Percentiles rank a stretch among this genome's conserved stretches.
Evolutionary conservation across 2,888 invertebrate species (phyloP).

Genomic region (Dryobotodes eremita): DNA sequence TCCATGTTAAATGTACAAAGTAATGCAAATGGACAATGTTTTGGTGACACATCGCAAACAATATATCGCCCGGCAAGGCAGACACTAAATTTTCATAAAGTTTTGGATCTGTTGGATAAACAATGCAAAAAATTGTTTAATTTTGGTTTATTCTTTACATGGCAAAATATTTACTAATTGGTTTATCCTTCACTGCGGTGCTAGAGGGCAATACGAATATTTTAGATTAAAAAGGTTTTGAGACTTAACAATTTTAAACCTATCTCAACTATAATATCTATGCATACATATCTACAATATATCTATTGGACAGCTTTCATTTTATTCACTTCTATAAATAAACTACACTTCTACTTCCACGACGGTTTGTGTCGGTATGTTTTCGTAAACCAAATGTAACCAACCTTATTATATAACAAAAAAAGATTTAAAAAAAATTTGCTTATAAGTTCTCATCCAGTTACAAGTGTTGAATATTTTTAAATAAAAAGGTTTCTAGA

Average conservation of each 20-base stretch:
- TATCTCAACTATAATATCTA: not conserved
- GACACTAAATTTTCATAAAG: not conserved
- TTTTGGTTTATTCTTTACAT: conserved; percentile 13
- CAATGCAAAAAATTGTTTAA: not conserved
- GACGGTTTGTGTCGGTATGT: too few species aligned
- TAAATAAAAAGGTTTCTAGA: not conserved
- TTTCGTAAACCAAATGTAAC: too few species aligned
- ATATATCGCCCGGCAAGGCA: conserved; percentile 12
- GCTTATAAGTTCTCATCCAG: not conserved
- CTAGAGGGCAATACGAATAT: conserved; percentile 16
- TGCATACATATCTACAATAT: not conserved
- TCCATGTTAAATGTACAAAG: conserved; percentile 37
- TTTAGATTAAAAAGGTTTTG: conserved; percentile 13
- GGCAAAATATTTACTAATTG: conserved; percentile 25
- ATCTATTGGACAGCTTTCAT: too few species aligned
- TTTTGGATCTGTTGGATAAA: conserved; percentile 10
- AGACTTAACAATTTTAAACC: not conserved
- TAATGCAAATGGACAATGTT: conserved; percentile 47
- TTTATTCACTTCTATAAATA: not conserved
- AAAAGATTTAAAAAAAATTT: too few species aligned
- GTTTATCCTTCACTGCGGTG: conserved; percentile 13
- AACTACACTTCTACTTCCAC: too few species aligned
- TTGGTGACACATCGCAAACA: conserved; percentile 41
- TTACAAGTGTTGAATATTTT: conserved; percentile 1
- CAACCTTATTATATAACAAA: too few species aligned